These are phyloP conservation scores for Ciconia boyciana DNA, from an alignment of 2,113 vertebrate species.

Conservation along the genomic window DNA sequence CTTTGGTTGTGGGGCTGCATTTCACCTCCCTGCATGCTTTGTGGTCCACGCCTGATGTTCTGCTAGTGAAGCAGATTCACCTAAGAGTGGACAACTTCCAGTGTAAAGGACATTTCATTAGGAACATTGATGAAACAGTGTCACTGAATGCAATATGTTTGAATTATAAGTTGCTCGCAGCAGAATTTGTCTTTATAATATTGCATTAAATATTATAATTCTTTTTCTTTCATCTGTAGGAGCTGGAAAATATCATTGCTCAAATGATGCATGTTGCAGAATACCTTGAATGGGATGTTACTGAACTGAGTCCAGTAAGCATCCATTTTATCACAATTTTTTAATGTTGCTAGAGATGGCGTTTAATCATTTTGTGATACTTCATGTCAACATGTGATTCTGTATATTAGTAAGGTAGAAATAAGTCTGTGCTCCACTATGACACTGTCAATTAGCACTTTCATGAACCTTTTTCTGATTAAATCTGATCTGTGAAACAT, in stretches of 20 bases:
- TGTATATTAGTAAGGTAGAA: neutral
- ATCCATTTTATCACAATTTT: neutral
- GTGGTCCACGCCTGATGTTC: neutral
- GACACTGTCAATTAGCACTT: neutral
- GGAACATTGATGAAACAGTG: neutral
- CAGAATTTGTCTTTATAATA: neutral
- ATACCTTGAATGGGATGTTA: constrained; percentile 88
- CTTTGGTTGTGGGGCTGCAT: neutral
- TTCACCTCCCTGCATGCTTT: neutral
- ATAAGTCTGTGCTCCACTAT: neutral
- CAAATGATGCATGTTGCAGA: constrained; percentile 89
- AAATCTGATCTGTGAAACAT: neutral
- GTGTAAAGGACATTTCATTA: neutral
- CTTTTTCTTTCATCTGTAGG: constrained; percentile 50
- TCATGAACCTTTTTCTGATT: neutral
- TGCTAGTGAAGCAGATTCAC: neutral
- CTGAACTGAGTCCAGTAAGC: constrained; percentile 88
- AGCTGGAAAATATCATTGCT: constrained; percentile 83
- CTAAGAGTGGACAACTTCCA: neutral
- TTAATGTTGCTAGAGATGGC: neutral
- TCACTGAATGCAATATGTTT: neutral
- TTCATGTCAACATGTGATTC: neutral
- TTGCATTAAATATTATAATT: neutral
- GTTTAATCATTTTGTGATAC: neutral
- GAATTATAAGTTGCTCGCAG: neutral